These are phyloP conservation scores for Megalonaias nervosa DNA, from an alignment of 1,140 invertebrate species.

Conservation along the genomic window DNA sequence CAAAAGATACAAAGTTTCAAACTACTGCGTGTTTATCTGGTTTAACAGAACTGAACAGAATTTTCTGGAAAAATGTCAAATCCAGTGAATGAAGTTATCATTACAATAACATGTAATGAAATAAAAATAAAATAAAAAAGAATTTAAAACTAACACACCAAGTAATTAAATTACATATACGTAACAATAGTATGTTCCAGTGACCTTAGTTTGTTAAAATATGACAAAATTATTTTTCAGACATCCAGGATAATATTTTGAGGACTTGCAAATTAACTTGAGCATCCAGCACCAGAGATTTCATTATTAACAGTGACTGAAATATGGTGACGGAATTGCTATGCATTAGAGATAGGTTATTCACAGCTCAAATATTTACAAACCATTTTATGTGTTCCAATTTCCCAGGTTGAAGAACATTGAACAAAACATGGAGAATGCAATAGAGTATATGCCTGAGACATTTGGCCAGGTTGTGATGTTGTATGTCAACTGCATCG, in stretches of 20 bases:
- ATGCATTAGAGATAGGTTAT: neutral
- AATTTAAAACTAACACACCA: too few species aligned
- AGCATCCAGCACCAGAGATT: neutral
- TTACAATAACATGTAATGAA: too few species aligned
- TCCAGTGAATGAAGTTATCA: too few species aligned
- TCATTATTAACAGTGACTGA: neutral
- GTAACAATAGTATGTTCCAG: too few species aligned
- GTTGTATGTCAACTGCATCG: constrained; percentile 86
- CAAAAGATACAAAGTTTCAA: too few species aligned
- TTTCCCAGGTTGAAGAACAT: constrained; percentile 87
- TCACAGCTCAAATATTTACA: neutral
- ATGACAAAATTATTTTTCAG: too few species aligned
- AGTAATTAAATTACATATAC: too few species aligned
- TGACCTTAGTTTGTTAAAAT: too few species aligned
- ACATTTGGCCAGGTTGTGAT: constrained; percentile 98
- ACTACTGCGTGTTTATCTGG: too few species aligned
- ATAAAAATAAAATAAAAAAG: too few species aligned
- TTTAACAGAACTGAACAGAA: too few species aligned
- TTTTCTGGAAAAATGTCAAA: too few species aligned
- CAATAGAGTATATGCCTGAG: constrained; percentile 98
- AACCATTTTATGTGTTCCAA: neutral
- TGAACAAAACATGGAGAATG: constrained; percentile 98
- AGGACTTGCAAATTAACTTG: neutral
- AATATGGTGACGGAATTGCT: neutral
- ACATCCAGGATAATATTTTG: neutral